Evolutionary conservation across 2,113 vertebrate species (phyloP).

Genomic region (Xiphias gladius): DNA sequence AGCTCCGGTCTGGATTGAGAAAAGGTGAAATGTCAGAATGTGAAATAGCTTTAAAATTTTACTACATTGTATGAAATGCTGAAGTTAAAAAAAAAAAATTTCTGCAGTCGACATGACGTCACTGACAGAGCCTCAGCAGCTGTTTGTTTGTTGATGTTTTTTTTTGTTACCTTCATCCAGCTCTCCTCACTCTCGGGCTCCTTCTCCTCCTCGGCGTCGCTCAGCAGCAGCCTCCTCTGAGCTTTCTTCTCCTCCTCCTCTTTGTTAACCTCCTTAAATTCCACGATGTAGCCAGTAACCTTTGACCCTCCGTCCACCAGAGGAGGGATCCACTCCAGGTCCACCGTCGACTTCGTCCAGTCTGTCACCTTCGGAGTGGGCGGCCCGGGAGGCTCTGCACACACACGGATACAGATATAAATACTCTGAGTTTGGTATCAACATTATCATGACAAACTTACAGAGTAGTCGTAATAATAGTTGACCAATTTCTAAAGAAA

Average conservation of each 20-base stretch:
- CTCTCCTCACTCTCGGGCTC: slow-evolving; percentile 74
- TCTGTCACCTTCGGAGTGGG: slow-evolving; percentile 95
- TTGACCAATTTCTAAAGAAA: too few relatives aligned
- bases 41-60: neutral
- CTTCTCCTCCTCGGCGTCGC: slow-evolving; percentile 64
- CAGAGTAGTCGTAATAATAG: too few relatives aligned
- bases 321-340: slow-evolving; percentile 96
- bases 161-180: slow-evolving; percentile 89
- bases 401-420: slow-evolving; percentile 18
- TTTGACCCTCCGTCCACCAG: slow-evolving; percentile 94
- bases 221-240: slow-evolving; percentile 72
- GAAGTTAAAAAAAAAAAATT: too few relatives aligned
- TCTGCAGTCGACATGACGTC: too few relatives aligned
- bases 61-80: too few relatives aligned
- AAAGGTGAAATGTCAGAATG: too few relatives aligned
- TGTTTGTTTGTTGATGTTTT: too few relatives aligned
- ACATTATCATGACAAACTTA: too few relatives aligned
- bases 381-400: slow-evolving; percentile 93
- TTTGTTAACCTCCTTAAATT: slow-evolving; percentile 92
- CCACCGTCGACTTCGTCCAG: slow-evolving; percentile 96
- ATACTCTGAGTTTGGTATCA: neutral
- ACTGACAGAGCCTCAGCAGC: too few relatives aligned
- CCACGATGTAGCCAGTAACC: slow-evolving; percentile 95
- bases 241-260: slow-evolving; percentile 85
- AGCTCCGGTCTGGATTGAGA: too few relatives aligned